phyloP scores from a whole-genome alignment of 2,113 vertebrate species.

The Onychostruthus taczanowskii region DNA sequence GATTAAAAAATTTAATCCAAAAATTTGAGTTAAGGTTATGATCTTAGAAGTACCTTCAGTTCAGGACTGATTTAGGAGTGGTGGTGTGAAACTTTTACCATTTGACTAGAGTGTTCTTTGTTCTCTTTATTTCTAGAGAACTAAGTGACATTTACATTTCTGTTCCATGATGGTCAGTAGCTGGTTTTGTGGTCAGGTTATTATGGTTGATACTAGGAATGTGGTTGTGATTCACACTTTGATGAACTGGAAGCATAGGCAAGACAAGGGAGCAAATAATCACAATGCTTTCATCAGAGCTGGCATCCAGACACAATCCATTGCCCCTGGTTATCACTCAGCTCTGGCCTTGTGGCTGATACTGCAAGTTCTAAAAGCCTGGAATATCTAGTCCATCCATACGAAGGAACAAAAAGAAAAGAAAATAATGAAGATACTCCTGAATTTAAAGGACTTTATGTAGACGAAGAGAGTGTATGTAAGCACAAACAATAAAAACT shows the following conservation, averaged over 20 bases:
- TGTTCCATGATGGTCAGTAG: not conserved
- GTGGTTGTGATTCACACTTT: not conserved
- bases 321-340: not conserved
- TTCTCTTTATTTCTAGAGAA: not conserved
- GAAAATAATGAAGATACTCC: not conserved
- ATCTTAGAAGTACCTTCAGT: not conserved
- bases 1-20: not conserved
- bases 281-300: not conserved
- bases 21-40: not conserved
- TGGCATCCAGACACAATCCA: rapidly evolving
- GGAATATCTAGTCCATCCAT: not conserved
- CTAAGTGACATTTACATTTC: not conserved
- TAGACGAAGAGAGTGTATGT: not conserved
- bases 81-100: not conserved
- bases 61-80: not conserved
- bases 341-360: not conserved
- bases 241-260: not conserved
- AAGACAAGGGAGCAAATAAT: not conserved
- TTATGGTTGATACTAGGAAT: not conserved
- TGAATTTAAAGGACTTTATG: not conserved
- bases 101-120: not conserved
- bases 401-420: not conserved
- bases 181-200: not conserved
- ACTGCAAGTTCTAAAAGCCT: not conserved
- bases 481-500: not conserved